phyloP scores from a whole-genome alignment of 2,797 vertebrate species.

The Crotalus adamanteus region DNA sequence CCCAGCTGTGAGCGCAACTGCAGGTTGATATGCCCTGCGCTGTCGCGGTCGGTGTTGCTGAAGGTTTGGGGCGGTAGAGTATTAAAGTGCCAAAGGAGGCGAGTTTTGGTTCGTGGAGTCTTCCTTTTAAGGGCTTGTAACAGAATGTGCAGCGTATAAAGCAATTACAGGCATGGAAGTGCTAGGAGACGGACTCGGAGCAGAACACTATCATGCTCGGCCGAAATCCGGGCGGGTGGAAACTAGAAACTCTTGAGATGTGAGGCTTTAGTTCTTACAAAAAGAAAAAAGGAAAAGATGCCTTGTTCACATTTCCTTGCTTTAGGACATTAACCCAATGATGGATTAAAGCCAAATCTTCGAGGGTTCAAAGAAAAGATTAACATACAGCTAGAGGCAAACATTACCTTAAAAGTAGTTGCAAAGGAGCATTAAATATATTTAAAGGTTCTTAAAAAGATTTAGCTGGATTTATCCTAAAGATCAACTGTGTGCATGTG shows the following conservation, averaged over 20 bases:
- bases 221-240: neutral
- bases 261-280: neutral
- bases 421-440: neutral
- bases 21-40: neutral
- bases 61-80: neutral
- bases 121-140: constrained; percentile 32
- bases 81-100: neutral
- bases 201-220: neutral
- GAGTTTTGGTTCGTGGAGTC: neutral
- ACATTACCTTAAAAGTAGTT: neutral
- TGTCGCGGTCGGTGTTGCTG: neutral
- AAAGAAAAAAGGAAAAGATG: neutral
- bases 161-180: neutral
- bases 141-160: neutral
- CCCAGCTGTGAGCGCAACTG: constrained; percentile 25
- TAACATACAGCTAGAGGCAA: neutral
- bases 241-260: neutral
- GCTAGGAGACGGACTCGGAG: constrained; percentile 24
- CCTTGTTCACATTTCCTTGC: neutral
- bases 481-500: neutral
- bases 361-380: neutral
- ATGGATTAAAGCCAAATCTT: neutral
- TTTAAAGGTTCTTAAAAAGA: neutral
- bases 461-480: neutral
- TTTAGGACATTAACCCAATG: neutral